These are phyloP conservation scores for Hypomecis punctinalis DNA, from an alignment of 2,888 invertebrate genomes.

Conservation along the genomic window DNA sequence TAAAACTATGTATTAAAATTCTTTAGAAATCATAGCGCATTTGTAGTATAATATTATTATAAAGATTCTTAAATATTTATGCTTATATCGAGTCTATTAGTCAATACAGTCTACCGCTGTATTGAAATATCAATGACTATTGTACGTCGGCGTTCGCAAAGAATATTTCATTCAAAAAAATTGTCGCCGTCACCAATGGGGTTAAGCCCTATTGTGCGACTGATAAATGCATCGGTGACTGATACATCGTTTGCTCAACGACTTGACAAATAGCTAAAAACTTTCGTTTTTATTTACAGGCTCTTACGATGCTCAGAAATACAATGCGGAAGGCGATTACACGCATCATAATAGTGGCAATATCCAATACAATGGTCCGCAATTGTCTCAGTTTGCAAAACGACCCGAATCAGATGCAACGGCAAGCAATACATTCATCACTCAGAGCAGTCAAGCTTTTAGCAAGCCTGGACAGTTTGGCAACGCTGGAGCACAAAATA, in stretches of 20 bases:
- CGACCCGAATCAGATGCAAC: slow-evolving; percentile 56
- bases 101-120: slow-evolving; percentile 28
- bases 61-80: slow-evolving; percentile 14
- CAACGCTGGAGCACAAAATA: slow-evolving; percentile 11
- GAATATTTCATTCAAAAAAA: slow-evolving; percentile 55
- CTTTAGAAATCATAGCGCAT: not conserved
- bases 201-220: slow-evolving; percentile 59
- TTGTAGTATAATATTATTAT: slow-evolving; percentile 29
- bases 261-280: slow-evolving; percentile 73
- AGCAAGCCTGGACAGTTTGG: slow-evolving; percentile 43
- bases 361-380: slow-evolving; percentile 60
- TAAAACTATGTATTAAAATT: slow-evolving; percentile 5
- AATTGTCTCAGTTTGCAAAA: slow-evolving; percentile 59
- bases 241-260: slow-evolving; percentile 55
- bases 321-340: slow-evolving; percentile 74
- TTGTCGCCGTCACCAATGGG: slow-evolving; percentile 51
- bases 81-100: slow-evolving; percentile 30
- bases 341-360: slow-evolving; percentile 57
- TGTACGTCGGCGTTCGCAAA: slow-evolving; percentile 35
- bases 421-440: slow-evolving; percentile 59
- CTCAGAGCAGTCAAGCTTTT: slow-evolving; percentile 59
- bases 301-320: slow-evolving; percentile 76
- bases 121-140: slow-evolving; percentile 35
- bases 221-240: slow-evolving; percentile 70
- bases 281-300: slow-evolving; percentile 83